Base-by-base conservation (phyloP, 2,113 vertebrate genomes). In the Tapirus terrestris region DNA sequence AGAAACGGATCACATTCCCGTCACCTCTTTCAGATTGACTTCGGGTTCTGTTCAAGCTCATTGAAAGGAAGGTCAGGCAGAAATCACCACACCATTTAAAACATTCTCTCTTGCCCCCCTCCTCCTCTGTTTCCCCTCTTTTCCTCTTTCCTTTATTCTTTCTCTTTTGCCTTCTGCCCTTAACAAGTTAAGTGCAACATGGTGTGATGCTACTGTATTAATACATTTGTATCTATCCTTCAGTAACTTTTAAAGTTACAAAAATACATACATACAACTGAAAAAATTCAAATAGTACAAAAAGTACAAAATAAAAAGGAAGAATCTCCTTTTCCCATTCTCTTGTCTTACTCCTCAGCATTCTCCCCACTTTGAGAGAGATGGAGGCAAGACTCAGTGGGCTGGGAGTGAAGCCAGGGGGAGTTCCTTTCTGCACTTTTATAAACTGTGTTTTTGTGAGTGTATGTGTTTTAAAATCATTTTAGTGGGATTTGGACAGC, bases 1-100 rank as follows among this genome's bases (percentile, higher is more conserved):
- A 85, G 76, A 82, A 76, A 73, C 73, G 20, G 48, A 39, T 68
- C 56, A 31, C 77, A 72, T 63, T 92, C 36, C 33, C 4, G n/a
- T 86, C 10, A 45, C 29, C 58, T 94, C 53, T 94, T 93, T 96
- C 61, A 79, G 68, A 70, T 68, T 93, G 53, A 93, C 11, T 93
- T 73, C 67, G 60, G 51, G n/a, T 51, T 75, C 76, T 58, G 9
- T 88, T 94, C 73, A 91, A 81, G 29, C 20, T 63, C 76, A 70
- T 18, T 60, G 43, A 89, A 60, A 70, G 70, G 25, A 79, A 89
- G 6, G 8, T 56, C 31, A 82, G 73, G n/a, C 6, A 75, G 61
- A 89, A 95, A 73, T 86, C 72, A 81, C 18, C 5, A 13, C 6
- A n/a, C 10, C 36, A 61, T 12, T 89, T 75, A 85, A 81, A 75